phyloP scores from a whole-genome alignment of 2,113 vertebrate species.

The Corapipo altera region DNA sequence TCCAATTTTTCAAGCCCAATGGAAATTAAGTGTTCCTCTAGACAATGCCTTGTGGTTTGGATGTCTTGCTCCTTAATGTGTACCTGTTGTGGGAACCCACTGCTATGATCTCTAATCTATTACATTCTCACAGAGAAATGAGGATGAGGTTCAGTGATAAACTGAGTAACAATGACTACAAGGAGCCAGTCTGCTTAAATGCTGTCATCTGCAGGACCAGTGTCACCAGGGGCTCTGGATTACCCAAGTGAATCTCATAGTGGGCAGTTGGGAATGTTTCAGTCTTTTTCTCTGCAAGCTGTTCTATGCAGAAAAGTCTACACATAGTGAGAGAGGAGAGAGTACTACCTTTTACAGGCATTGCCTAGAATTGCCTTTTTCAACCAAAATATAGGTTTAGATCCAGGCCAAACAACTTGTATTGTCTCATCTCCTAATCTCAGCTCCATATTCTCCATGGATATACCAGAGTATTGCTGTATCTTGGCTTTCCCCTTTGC shows the following conservation, averaged over 20 bases:
- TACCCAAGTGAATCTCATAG: not conserved
- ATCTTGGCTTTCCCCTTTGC: not conserved
- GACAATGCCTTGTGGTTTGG: not conserved
- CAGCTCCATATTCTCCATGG: not conserved
- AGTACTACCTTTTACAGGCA: not conserved
- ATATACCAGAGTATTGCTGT: not conserved
- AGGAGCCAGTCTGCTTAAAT: not conserved
- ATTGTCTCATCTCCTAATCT: not conserved
- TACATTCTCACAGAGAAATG: not conserved
- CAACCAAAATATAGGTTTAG: not conserved
- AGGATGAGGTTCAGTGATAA: not conserved
- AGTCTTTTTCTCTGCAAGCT: not conserved
- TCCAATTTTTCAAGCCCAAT: not conserved
- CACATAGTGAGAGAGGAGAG: not conserved
- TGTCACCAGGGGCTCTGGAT: not conserved
- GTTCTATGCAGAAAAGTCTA: not conserved
- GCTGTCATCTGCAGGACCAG: not conserved
- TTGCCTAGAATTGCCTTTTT: not conserved
- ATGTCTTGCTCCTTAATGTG: not conserved
- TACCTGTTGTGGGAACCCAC: not conserved
- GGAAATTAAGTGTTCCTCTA: not conserved
- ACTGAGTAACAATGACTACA: not conserved
- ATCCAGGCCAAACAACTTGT: not conserved
- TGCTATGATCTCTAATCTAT: not conserved
- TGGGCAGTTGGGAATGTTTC: not conserved